Percentiles rank a stretch among this genome's conserved stretches.
These are phyloP conservation scores for Esox lucius DNA, from an alignment of 2,797 vertebrate genomes.

Conservation along the genomic window DNA sequence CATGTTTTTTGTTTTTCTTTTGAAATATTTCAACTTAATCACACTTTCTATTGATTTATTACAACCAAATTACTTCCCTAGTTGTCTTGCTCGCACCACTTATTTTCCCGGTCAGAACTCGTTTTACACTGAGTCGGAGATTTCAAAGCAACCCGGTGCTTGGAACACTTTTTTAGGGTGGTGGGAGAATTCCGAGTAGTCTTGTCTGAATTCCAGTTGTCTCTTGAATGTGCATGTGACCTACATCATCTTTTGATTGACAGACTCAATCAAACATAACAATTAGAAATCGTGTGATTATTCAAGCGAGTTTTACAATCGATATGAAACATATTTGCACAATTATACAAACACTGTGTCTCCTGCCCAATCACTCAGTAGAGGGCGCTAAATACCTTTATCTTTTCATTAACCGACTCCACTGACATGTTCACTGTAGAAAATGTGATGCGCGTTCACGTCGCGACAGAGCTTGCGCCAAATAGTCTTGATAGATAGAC, in stretches of 20 bases:
- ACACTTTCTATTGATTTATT: no score
- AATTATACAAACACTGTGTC: background rate
- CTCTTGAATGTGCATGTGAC: no score
- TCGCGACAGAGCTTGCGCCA: background rate
- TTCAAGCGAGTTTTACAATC: background rate
- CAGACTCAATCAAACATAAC: background rate
- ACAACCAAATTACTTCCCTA: no score
- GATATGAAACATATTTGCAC: background rate
- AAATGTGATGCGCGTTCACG: constrained; percentile 30
- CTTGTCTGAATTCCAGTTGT: no score
- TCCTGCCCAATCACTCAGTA: constrained; percentile 13
- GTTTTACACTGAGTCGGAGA: no score
- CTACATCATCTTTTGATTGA: background rate
- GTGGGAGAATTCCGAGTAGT: no score
- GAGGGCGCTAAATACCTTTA: constrained; percentile 28
- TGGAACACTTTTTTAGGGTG: no score
- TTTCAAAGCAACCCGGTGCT: no score
- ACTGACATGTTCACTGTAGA: background rate
- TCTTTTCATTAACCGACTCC: background rate
- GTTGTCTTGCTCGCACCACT: no score
- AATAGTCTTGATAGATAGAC: background rate
- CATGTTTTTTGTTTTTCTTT: no score
- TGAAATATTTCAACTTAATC: no score
- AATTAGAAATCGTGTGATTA: background rate
- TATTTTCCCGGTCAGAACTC: no score